Conservation (phyloP, 2,113 vertebrate species). For the Crotalus horridus region DNA sequence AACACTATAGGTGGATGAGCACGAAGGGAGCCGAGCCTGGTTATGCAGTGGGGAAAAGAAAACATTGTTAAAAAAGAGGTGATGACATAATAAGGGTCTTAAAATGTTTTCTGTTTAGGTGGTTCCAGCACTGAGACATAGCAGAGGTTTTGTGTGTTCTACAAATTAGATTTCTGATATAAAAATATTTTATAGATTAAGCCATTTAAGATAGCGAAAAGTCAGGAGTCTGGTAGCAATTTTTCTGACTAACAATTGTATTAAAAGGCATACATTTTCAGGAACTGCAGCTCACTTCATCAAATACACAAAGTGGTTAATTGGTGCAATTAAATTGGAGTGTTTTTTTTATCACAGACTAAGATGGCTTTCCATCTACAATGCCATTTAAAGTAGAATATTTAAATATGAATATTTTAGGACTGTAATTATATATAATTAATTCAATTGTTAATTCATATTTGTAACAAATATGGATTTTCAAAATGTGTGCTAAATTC, state of each 20-base stretch:
- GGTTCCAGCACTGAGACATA: slow-evolving; percentile 71
- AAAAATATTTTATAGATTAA: slow-evolving; percentile 45
- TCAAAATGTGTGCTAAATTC: slow-evolving; percentile 7
- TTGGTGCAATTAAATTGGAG: not conserved
- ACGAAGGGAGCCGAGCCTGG: slow-evolving; percentile 99
- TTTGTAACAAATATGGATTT: slow-evolving; percentile 24
- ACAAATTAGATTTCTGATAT: slow-evolving; percentile 58
- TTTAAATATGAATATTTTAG: slow-evolving; percentile 42
- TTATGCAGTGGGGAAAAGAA: slow-evolving; percentile 87
- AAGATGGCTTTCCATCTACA: not conserved
- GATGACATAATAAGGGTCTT: slow-evolving; percentile 69
- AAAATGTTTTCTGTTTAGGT: slow-evolving; percentile 68
- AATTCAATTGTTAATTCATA: slow-evolving; percentile 17
- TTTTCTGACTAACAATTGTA: not conserved
- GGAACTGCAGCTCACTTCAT: not conserved
- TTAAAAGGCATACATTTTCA: not conserved
- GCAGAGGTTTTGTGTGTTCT: slow-evolving; percentile 62
- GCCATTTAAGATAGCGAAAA: slow-evolving; percentile 58
- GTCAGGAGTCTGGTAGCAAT: not conserved
- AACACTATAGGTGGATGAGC: slow-evolving; percentile 99
- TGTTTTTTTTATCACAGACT: not conserved
- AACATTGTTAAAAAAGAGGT: slow-evolving; percentile 82
- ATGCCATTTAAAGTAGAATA: not conserved
- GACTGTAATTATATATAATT: slow-evolving; percentile 19
- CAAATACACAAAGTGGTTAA: not conserved